Base-by-base conservation (phyloP, 2,797 vertebrate species). In the Ispidina picta region DNA sequence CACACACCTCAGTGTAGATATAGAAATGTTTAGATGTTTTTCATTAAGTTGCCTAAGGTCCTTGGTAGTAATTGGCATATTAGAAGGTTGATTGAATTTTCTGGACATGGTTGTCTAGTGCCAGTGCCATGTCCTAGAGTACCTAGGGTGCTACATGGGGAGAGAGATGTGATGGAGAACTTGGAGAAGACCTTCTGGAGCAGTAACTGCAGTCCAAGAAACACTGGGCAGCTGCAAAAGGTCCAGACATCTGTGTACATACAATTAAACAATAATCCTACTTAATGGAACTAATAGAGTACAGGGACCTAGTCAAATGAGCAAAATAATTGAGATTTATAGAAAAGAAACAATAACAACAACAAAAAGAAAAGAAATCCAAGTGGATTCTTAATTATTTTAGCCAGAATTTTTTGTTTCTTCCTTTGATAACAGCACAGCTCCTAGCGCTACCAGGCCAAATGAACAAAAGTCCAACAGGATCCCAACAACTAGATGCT, bases 91-190 rank as follows among this genome's bases (percentile, higher is more conserved):
- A 49, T 58, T 83, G 4, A 33, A 1, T 75, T 76, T 89, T 49
- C 26, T 72, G 39, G 25, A 52, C 7, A 8, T 49, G 17, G 13
- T 17, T 69, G 12, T 33, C 28, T n/a, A 10, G 17, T 21, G 33
- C 10, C 46, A 73, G 72, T 66, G 8, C 28, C 37, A 63, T 28
- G 25, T 22, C 22, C 35, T 58, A 15, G 51, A 58, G 9, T 54
- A 54, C 9, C 15, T 37, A 13, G 10, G 12, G 18, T 8, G 60
- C 33, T 70, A 19, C 3, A 1, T 28, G 23, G 26, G 0, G 0
- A 5, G 15, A 44, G 3, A 58, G 10, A 0, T 39, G 5, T 23
- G 29, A 22, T 0, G 41, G 6, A 44, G 29, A 51, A 84, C 59
- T 72, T 85, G 12, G 28, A 64, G 44, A 63, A 46, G 25, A 71